Conservation (phyloP, 2,797 vertebrate genomes). For the Myotis findleyi region DNA sequence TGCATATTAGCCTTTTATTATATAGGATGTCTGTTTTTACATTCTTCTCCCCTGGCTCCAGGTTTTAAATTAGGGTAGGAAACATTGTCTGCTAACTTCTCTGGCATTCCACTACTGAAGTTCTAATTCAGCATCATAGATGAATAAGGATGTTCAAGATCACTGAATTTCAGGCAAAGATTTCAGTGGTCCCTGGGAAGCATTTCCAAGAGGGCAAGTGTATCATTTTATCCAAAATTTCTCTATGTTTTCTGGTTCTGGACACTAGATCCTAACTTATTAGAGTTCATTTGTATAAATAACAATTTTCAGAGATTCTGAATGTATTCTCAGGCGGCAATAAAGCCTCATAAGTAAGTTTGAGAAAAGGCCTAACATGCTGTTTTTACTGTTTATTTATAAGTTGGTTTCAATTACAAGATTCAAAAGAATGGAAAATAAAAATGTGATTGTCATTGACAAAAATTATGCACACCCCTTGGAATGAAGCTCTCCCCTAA, state of each 20-base stretch:
- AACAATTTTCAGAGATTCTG: neutral
- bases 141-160: neutral
- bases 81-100: neutral
- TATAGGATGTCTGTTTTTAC: neutral
- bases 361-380: neutral
- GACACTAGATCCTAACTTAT: neutral
- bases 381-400: constrained; percentile 32
- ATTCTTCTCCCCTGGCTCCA: neutral
- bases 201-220: neutral
- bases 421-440: neutral
- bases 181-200: neutral
- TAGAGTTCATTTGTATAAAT: neutral
- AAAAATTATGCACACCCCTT: neutral
- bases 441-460: constrained; percentile 24
- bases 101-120: neutral
- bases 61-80: neutral
- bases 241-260: neutral
- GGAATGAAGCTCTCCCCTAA: neutral
- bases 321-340: constrained; percentile 23
- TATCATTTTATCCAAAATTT: constrained; percentile 42
- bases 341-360: neutral
- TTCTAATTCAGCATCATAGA: neutral
- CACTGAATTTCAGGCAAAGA: constrained; percentile 19
- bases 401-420: constrained; percentile 50
- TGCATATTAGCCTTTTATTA: no score